A percentile compares a stretch with the other conserved stretches of the same genome.
phyloP scores from a whole-genome alignment of 2,113 vertebrate genomes.

The Entelurus aequoreus region DNA sequence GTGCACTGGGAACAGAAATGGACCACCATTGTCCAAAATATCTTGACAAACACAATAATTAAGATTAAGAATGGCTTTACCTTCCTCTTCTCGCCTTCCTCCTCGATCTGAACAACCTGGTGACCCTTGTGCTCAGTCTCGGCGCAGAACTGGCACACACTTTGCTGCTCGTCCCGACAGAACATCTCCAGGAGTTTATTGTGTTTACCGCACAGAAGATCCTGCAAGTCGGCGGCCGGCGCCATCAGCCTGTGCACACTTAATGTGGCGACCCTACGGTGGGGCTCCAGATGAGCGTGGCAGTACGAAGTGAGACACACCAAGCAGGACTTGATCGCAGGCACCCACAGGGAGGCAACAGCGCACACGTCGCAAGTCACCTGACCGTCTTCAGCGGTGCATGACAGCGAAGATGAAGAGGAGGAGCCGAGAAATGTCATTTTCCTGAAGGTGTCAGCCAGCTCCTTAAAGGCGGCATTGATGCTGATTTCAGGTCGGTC shows the following conservation, averaged over 20 bases:
- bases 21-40: neutral
- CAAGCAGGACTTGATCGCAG: slow-evolving; percentile 84
- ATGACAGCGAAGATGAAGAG: neutral
- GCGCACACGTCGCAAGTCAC: slow-evolving; percentile 85
- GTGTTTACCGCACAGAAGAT: slow-evolving; percentile 80
- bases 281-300: slow-evolving; percentile 82
- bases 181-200: slow-evolving; percentile 88
- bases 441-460: slow-evolving; percentile 43
- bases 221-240: slow-evolving; percentile 80
- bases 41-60: too few species aligned
- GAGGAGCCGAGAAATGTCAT: slow-evolving; percentile 4
- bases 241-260: slow-evolving; percentile 80
- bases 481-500: slow-evolving; percentile 49
- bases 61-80: slow-evolving; percentile 42
- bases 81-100: slow-evolving; percentile 79
- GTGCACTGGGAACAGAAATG: neutral
- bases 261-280: slow-evolving; percentile 78
- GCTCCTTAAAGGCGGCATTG: slow-evolving; percentile 60
- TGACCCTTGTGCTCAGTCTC: slow-evolving; percentile 87
- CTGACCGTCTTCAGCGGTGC: slow-evolving; percentile 60
- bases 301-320: slow-evolving; percentile 90
- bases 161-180: slow-evolving; percentile 83
- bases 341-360: slow-evolving; percentile 67
- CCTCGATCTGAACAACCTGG: slow-evolving; percentile 75
- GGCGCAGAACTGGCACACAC: slow-evolving; percentile 87